Percentiles rank a stretch among this genome's conserved stretches.
Evolutionary conservation across 1,140 invertebrate species (phyloP).

Genomic region (Helicorthomorpha holstii): DNA sequence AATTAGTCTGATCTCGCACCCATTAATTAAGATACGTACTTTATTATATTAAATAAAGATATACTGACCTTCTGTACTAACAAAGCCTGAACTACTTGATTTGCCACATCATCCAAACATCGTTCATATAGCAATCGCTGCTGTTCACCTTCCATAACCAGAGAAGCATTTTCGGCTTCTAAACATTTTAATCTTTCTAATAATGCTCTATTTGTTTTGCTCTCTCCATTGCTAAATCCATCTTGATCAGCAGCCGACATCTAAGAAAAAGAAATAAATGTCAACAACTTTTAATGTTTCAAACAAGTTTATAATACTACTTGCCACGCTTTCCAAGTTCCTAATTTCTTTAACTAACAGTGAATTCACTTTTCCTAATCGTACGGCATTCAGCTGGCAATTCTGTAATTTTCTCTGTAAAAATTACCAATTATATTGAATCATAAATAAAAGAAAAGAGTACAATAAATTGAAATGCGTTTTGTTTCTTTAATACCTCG

Average conservation of each 20-base stretch:
- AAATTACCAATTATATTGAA: neutral
- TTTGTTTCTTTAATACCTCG: neutral
- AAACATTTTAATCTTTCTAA: constrained; percentile 41
- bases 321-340: neutral
- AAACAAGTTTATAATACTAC: no score
- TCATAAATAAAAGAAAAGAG: neutral
- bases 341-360: neutral
- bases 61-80: constrained; percentile 57
- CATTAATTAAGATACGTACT: neutral
- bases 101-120: constrained; percentile 57
- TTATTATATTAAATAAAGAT: neutral
- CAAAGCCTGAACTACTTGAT: constrained; percentile 59
- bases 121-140: constrained; percentile 49
- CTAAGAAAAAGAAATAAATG: neutral
- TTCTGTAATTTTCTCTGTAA: neutral
- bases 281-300: neutral
- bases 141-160: constrained; percentile 39
- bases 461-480: neutral
- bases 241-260: neutral
- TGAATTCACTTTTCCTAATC: neutral
- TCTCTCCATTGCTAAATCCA: constrained; percentile 16
- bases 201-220: constrained; percentile 23
- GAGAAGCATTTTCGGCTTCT: constrained; percentile 39
- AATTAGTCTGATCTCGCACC: neutral
- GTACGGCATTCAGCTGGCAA: neutral